Conservation (phyloP, 64 coral and sea anemone genomes). For the Acropora yongei region DNA sequence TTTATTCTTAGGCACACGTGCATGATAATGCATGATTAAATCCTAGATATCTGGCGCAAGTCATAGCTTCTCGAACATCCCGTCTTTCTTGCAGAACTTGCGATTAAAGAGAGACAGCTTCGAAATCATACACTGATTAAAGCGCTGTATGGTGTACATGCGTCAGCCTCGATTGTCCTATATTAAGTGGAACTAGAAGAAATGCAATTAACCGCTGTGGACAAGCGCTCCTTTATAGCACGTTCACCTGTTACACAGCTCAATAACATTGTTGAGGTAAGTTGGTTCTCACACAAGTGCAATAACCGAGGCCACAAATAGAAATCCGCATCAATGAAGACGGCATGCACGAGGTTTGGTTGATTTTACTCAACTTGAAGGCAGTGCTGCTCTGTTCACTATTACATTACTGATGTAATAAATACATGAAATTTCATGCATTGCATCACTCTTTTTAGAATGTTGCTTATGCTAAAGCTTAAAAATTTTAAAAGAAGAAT, state of each 20-base stretch:
- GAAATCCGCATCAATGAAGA: no score
- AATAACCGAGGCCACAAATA: not conserved
- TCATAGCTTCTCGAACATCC: not conserved
- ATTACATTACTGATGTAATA: no score
- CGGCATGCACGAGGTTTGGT: no score
- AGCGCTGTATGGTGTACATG: no score
- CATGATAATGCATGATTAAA: not conserved
- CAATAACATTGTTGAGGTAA: not conserved
- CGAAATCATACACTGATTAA: no score
- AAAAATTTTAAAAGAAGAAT: no score
- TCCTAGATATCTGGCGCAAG: not conserved
- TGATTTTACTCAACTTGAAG: no score
- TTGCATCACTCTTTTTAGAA: no score
- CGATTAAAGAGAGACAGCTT: not conserved
- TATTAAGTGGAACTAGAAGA: not conserved
- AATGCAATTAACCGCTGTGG: not conserved
- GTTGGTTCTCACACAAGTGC: not conserved
- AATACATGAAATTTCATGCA: no score
- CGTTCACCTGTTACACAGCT: not conserved
- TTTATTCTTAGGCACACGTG: not conserved
- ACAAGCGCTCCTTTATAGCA: not conserved
- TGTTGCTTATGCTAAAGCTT: no score
- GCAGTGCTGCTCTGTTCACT: no score
- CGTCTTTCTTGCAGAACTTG: not conserved
- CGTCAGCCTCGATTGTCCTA: no score